Base-by-base conservation (phyloP, 2,113 vertebrate genomes). In the Gallinago undulata region DNA sequence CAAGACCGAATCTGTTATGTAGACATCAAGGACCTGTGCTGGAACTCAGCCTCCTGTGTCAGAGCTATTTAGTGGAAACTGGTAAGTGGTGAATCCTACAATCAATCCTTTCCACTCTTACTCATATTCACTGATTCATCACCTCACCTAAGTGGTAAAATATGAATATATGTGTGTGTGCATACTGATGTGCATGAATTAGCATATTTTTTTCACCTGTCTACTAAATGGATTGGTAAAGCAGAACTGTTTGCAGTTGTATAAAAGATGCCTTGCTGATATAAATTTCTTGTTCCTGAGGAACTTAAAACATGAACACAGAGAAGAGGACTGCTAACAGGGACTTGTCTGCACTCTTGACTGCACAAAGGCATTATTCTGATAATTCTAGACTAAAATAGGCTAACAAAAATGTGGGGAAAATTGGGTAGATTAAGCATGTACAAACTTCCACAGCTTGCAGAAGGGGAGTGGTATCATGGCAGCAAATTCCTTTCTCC, bases 381-480 rank as follows among this genome's bases (percentile, higher is more conserved):
- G 25, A 70, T 45, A 81, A 74, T 60, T 67, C 11, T 19, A 68
- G 16, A 30, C 6, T 28, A 25, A 80, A 80, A 55, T 66, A 76
- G 3, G 10, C 4, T 24, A 13, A 56, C 2, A 60, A 76, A 84
- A 45, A 25, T 0, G 1, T 9, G 3, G 1, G 7, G 6, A 60
- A 73, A 63, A 41, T 2, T 7, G 1, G 5, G 7, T 43, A 43
- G 7, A 31, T 31, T 63, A 45, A 13, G 6, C 17, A 2, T 39
- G 19, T 43, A 16, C 2, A 47, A 19, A 5, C 22, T 80, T 66
- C 9, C 19, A 80, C 2, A 28, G 22, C 45, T 77, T 86, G 7
- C 33, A 89, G n/a, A 63, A 72, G 80, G 8, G 9, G 12, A 10
- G 4, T n/a, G 16, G 1, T 59, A 22, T 53, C 6, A 69, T 23